Evolutionary conservation across 2,888 invertebrate genomes (phyloP).

Genomic region (Platycheirus rosarum): DNA sequence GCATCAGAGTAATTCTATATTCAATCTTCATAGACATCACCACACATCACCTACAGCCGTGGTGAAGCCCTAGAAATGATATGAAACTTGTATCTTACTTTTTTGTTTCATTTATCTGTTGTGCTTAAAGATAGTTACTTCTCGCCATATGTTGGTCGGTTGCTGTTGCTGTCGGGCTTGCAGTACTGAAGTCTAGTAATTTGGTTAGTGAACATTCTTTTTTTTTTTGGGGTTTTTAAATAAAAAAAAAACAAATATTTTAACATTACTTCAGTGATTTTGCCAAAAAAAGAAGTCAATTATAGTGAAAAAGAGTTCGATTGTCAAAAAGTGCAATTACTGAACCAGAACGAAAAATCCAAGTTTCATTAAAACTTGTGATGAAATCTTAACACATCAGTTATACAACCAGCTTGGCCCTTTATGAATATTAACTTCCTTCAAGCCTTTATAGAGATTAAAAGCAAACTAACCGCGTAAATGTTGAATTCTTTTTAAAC

Average conservation of each 20-base stretch:
- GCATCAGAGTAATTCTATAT: conserved; percentile 52
- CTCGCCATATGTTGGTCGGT: conserved; percentile 28
- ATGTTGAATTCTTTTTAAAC: no score
- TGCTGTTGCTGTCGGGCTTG: not conserved
- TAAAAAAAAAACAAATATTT: not conserved
- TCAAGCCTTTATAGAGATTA: no score
- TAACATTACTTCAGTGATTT: no score
- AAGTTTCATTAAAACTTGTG: no score
- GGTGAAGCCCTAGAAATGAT: conserved; percentile 58
- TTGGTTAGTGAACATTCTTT: conserved; percentile 11
- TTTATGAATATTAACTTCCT: no score
- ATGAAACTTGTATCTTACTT: conserved; percentile 23
- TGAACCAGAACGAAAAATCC: no score
- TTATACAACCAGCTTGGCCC: no score
- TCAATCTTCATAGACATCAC: conserved; percentile 43
- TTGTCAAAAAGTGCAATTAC: no score
- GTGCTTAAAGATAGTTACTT: conserved; percentile 44
- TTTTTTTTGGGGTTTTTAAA: conserved; percentile 17
- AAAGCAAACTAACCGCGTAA: no score
- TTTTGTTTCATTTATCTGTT: conserved; percentile 2
- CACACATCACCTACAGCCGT: conserved; percentile 13
- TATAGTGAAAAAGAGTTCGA: no score
- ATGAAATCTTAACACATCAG: no score
- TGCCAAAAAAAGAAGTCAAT: no score
- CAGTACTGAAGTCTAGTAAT: not conserved